Evolutionary conservation across 2,797 vertebrate genomes (phyloP), one percentile per base, ranked within the genome.

Genomic region (Paramormyrops hopkinsi): DNA sequence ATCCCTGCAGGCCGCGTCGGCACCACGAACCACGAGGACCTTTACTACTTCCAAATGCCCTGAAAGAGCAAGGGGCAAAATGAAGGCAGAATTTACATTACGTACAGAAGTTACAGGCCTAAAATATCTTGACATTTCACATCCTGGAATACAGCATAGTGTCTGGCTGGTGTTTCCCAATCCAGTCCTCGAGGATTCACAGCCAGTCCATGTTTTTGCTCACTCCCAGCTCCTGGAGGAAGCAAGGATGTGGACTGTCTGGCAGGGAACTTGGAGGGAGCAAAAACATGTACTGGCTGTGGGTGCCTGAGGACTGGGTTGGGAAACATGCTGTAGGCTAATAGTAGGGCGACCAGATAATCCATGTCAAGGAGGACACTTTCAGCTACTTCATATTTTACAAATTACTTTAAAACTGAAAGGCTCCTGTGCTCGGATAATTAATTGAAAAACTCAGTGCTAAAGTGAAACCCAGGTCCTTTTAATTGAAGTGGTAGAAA

Each of bases 1-100:
- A 93, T 99, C 98, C 93, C 97, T 97, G 92, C 97, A 98, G 90
- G 95, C 94, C 82, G 97, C 97, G 8, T 98, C 97, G 1, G 97
- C 98, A 62, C 97, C 97, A 12, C 97, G 96, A 0, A 97, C 97
- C 93, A 98, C 95, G 92, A 99, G 95, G 94, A 98, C 94, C 95
- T 98, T 99, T 92, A 98, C 96, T 56, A 99, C 95, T 88, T 99
- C 98, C 93, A 97, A 92, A 93, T 99, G 97, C 65, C 98, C 98
- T 99, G 90, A 5, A 7, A 19, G 84, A 41, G 12, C 1, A 14
- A 88, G 7, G 12, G 56, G 8, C 41, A 4, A 48, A 48, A 51
- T 7, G 48, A 22, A 46, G 48, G 22, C 44, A 85, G 83, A 25
- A 29, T 51, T 50, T 12, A 14, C n/a, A 2, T 29, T 22, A 85